Evolutionary conservation across 2,888 invertebrate genomes (phyloP).

Genomic region (Meliscaeva auricollis): DNA sequence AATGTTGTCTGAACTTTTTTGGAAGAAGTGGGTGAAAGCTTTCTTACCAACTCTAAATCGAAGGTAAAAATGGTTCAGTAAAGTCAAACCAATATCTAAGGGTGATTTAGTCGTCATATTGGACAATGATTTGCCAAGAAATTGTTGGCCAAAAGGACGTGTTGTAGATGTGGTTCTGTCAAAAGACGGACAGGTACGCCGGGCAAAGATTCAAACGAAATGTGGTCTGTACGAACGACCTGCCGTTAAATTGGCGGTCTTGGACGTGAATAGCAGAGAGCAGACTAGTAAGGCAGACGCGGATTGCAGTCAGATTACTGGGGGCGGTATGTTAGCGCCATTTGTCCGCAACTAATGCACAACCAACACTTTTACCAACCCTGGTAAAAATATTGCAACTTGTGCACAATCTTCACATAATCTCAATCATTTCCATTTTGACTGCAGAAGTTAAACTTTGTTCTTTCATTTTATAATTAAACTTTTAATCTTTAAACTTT

Average conservation of each 20-base stretch:
- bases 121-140: constrained; percentile 52
- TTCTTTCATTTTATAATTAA: too few species aligned
- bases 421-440: too few species aligned
- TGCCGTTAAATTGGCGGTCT: too few species aligned
- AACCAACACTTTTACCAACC: too few species aligned
- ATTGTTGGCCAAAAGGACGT: constrained; percentile 41
- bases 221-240: neutral
- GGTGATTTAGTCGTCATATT: constrained; percentile 66
- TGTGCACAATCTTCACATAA: too few species aligned
- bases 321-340: constrained; percentile 21
- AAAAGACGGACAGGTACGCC: constrained; percentile 15
- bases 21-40: constrained; percentile 76
- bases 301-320: constrained; percentile 23
- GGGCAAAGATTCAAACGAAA: neutral
- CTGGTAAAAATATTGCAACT: too few species aligned
- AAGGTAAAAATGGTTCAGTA: constrained; percentile 68
- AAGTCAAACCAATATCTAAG: too few species aligned
- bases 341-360: too few species aligned
- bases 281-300: constrained; percentile 26
- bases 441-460: too few species aligned
- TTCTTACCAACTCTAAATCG: constrained; percentile 74
- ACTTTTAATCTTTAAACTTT: too few species aligned
- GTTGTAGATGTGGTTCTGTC: too few species aligned
- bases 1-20: constrained; percentile 57
- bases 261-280: too few species aligned